Conservation (phyloP, 1,140 invertebrate genomes). For the Probaryconus sp. region DNA sequence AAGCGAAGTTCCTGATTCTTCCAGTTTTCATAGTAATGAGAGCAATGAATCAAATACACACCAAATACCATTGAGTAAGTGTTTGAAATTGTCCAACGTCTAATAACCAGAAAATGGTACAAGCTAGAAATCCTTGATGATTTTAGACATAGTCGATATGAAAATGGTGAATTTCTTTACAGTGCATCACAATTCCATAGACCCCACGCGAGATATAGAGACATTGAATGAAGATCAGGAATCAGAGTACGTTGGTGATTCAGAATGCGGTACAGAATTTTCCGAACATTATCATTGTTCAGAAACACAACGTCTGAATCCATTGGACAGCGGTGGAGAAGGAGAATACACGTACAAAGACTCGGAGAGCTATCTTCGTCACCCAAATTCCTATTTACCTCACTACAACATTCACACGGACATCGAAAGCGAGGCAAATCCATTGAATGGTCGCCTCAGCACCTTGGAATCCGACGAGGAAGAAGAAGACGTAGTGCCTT, state of each 20-base stretch:
- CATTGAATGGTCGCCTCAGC: constrained; percentile 75
- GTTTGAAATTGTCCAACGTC: constrained; percentile 14
- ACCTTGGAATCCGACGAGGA: constrained; percentile 77
- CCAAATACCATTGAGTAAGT: constrained; percentile 78
- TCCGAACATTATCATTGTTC: constrained; percentile 80
- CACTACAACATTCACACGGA: constrained; percentile 85
- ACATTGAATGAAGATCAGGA: constrained; percentile 85
- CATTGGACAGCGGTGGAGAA: constrained; percentile 82
- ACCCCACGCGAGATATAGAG: constrained; percentile 82
- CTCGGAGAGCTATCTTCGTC: constrained; percentile 86
- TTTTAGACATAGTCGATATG: too few species aligned
- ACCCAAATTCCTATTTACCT: constrained; percentile 92
- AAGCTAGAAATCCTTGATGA: too few species aligned
- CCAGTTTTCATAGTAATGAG: constrained; percentile 92
- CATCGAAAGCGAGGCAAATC: constrained; percentile 81
- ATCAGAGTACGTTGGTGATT: constrained; percentile 85
- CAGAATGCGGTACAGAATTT: constrained; percentile 82
- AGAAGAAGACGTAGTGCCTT: constrained; percentile 82
- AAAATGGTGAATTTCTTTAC: too few species aligned
- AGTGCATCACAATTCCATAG: constrained; percentile 78
- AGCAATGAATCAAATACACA: constrained; percentile 87
- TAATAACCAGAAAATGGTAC: too few species aligned
- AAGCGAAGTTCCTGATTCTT: constrained; percentile 93
- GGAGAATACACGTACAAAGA: constrained; percentile 78
- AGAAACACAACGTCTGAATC: constrained; percentile 81